Evolutionary conservation across 2,888 invertebrate species (phyloP).

Genomic region (Helleia helle): DNA sequence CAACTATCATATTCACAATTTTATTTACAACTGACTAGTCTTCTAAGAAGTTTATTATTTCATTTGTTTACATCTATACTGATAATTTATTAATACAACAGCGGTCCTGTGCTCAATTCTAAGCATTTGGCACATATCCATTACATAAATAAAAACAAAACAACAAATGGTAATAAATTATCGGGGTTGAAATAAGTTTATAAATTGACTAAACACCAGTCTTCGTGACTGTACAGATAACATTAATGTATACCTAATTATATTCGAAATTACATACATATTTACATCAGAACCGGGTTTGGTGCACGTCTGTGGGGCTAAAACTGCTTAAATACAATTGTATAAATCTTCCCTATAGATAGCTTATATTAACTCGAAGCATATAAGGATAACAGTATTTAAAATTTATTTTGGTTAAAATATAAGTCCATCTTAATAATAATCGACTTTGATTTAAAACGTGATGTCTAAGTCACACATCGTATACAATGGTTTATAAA

Average conservation of each 20-base stretch:
- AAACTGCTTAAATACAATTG: conserved; percentile 57
- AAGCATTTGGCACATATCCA: conserved; percentile 71
- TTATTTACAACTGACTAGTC: conserved; percentile 72
- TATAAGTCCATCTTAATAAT: conserved; percentile 55
- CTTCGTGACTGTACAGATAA: conserved; percentile 20
- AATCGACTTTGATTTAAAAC: conserved; percentile 50
- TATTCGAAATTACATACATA: conserved; percentile 44
- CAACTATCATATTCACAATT: conserved; percentile 69
- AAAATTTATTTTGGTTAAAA: conserved; percentile 61
- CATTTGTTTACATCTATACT: conserved; percentile 47
- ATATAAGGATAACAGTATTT: conserved; percentile 69
- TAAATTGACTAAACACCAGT: conserved; percentile 27
- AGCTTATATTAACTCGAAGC: conserved; percentile 53
- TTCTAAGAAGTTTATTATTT: conserved; percentile 54
- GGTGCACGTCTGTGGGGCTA: conserved; percentile 44
- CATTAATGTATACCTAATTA: conserved; percentile 27
- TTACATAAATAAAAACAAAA: conserved; percentile 39
- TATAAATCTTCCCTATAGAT: conserved; percentile 66
- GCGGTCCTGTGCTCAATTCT: conserved; percentile 44
- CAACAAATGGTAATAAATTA: conserved; percentile 31
- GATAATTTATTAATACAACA: conserved; percentile 50
- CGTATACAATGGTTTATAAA: conserved; percentile 72
- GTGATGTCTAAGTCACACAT: conserved; percentile 64
- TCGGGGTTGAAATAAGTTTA: conserved; percentile 34
- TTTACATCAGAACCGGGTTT: conserved; percentile 39